Evolutionary conservation across 1,140 invertebrate genomes (phyloP).

Genomic region (Zaprionus nigranus): DNA sequence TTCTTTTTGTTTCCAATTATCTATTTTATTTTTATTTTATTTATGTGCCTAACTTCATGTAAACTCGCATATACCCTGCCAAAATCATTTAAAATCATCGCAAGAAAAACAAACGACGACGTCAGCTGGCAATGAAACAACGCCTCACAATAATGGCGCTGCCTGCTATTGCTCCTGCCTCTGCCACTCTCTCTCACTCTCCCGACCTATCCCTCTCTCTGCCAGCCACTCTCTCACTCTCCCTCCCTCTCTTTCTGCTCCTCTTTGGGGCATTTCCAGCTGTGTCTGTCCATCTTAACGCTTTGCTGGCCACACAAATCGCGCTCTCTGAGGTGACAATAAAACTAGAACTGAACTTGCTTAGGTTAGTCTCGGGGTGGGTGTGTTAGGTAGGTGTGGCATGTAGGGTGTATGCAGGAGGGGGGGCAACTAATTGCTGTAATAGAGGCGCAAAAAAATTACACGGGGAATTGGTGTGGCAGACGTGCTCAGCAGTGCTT

Average conservation of each 20-base stretch:
- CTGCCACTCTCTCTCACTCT: constrained; percentile 10
- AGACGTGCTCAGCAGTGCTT: not conserved
- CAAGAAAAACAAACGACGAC: constrained; percentile 56
- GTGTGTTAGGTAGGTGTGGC: constrained; percentile 52
- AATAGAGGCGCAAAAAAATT: not conserved
- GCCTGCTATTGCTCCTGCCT: constrained; percentile 36
- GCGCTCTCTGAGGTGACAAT: constrained; percentile 24
- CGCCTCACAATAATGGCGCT: constrained; percentile 35
- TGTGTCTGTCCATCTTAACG: constrained; percentile 31
- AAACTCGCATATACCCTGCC: not conserved
- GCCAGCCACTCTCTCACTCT: not conserved
- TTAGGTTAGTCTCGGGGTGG: not conserved
- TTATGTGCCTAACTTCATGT: not conserved
- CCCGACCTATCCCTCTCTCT: not conserved
- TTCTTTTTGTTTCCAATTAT: no score
- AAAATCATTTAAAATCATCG: constrained; percentile 12
- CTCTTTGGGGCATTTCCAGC: constrained; percentile 15
- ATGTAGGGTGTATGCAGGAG: constrained; percentile 1
- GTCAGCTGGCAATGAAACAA: constrained; percentile 23
- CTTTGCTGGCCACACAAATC: constrained; percentile 48
- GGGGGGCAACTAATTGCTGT: constrained; percentile 48
- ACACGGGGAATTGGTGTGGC: not conserved
- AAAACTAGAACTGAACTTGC: constrained; percentile 10
- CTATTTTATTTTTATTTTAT: no score
- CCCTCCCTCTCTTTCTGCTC: not conserved